phyloP scores from a whole-genome alignment of 2,797 vertebrate genomes.

The Amazona finschi region DNA sequence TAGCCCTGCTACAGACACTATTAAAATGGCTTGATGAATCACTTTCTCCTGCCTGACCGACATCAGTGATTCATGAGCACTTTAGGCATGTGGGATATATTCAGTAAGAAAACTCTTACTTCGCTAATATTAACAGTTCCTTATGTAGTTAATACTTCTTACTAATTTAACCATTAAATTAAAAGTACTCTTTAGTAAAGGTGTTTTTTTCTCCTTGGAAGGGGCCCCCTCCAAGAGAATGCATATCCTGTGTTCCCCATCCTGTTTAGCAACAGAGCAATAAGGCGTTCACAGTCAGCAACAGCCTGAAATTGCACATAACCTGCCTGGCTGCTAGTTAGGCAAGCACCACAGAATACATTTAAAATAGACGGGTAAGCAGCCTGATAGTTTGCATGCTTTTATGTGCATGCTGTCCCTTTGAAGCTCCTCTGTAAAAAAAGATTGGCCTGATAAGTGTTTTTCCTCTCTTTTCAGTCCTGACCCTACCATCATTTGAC shows the following conservation, averaged over 20 bases:
- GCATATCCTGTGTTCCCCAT: not conserved
- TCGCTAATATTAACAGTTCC: not conserved
- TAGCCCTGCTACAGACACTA: not conserved
- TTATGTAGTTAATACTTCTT: not conserved
- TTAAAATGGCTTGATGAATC: not conserved
- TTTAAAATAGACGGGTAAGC: not conserved
- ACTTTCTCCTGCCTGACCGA: not conserved
- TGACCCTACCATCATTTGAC: not conserved
- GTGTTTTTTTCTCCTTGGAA: not conserved
- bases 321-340: constrained; percentile 39
- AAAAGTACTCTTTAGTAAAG: not conserved
- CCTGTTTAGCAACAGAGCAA: constrained; percentile 19
- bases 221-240: not conserved
- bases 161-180: not conserved
- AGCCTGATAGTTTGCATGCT: constrained; percentile 21
- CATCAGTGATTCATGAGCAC: not conserved
- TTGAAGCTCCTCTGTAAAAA: not conserved
- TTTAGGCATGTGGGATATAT: not conserved
- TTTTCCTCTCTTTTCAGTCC: not conserved
- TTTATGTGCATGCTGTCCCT: constrained; percentile 15
- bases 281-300: not conserved
- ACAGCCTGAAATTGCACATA: not conserved
- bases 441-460: not conserved
- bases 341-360: not conserved
- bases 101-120: not conserved